Evolutionary conservation across 2,888 invertebrate species (phyloP).

Genomic region (Eilema sororculum): DNA sequence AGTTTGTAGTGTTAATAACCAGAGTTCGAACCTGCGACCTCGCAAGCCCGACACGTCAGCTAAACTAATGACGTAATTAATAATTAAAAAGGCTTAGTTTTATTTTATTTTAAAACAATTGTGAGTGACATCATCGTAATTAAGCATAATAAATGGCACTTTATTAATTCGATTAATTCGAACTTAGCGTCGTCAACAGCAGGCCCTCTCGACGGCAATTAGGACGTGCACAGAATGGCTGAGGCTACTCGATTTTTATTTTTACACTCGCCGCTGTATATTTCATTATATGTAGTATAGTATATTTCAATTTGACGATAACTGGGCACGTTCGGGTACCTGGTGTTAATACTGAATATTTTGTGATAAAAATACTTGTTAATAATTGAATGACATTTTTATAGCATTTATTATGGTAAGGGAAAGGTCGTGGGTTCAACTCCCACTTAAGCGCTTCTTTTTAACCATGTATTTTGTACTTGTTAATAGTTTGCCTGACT

Average conservation of each 20-base stretch:
- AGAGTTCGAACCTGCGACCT: neutral
- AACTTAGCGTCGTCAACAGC: constrained; percentile 14
- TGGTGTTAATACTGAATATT: neutral
- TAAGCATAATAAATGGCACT: constrained; percentile 25
- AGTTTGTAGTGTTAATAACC: neutral
- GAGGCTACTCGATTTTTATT: neutral
- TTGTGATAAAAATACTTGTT: too few species aligned
- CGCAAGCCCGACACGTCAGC: neutral
- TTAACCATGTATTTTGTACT: too few species aligned
- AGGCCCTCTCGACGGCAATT: constrained; percentile 10
- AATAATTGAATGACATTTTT: too few species aligned
- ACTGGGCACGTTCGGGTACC: neutral
- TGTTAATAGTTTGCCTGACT: too few species aligned
- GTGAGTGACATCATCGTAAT: constrained; percentile 6
- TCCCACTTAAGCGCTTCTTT: too few species aligned
- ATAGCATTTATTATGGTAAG: too few species aligned
- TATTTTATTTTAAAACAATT: constrained; percentile 7
- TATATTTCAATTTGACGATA: neutral
- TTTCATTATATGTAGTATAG: neutral
- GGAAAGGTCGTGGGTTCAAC: too few species aligned
- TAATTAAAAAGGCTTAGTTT: neutral
- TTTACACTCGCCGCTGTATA: neutral
- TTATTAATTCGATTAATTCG: constrained; percentile 26
- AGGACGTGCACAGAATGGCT: neutral
- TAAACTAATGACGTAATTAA: neutral